Evolutionary conservation across 2,113 vertebrate species (phyloP), one percentile per base, ranked within the genome.

Genomic region (Nansenia antarctica): DNA sequence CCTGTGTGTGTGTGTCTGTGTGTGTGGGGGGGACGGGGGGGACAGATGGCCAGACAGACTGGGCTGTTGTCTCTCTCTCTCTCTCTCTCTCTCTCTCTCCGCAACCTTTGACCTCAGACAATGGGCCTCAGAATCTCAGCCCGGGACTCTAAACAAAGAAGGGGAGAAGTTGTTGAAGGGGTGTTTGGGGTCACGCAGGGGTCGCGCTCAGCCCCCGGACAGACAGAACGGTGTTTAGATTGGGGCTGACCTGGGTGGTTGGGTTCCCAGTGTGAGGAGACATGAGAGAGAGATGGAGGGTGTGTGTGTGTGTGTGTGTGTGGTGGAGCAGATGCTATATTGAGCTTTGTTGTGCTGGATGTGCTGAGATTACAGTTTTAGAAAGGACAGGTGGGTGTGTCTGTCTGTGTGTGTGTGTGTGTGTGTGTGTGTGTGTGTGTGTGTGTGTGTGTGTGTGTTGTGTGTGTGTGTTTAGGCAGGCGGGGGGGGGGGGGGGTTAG

Each of bases 11-110:
- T n/a, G n/a, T n/a, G n/a, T 3, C 77, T 81, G 62, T 37, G 27
- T 84, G 52, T 29, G 53, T 76, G 39, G 39, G n/a, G 15, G n/a
- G n/a, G 18, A 49, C 29, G 59, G n/a, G n/a, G 65, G 64, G 75
- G 85, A 69, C 86, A 90, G 82, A 85, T 85, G 83, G 82, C 64
- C 74, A 67, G 78, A 79, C 71, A 76, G 69, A 73, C 72, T 81
- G 79, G 76, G 74, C 52, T 77, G 78, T 82, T 77, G n/a, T n/a
- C n/a, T n/a, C n/a, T n/a, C n/a, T n/a, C n/a, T n/a, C n/a, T n/a
- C n/a, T n/a, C n/a, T n/a, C n/a, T n/a, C n/a, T n/a, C 55, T 82
- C 77, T 77, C 67, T 78, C 71, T 74, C 74, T 75, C 20, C 67
- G 65, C 65, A 82, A 84, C 60, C 79, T 85, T 87, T 82, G 82